Evolutionary conservation across 2,113 vertebrate genomes (phyloP), one percentile per base, ranked within the genome.

Genomic region (Benitochromis conjunctus): DNA sequence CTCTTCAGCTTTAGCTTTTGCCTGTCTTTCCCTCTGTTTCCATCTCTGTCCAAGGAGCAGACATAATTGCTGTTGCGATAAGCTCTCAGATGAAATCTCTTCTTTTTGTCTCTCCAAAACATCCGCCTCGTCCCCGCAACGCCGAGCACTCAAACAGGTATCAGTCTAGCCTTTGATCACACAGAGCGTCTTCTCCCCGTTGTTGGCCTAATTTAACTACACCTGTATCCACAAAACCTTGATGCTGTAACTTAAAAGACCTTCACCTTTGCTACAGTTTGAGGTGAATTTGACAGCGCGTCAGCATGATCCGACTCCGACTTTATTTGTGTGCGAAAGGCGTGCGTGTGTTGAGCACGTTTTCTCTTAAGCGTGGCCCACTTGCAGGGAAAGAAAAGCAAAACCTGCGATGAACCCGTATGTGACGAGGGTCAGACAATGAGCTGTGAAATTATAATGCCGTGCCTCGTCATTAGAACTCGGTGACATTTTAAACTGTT

Each of bases 131-230:
- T 81, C 34, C 81, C 19, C 6, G 71, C 69, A 86, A 74, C 58
- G 84, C 18, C 11, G 41, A 89, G 58, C 82, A 86, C 82, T 92
- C 86, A 90, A 82, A 82, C 11, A 29, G 7, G 5, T 43, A 85
- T 88, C 88, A 62, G 54, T 56, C 71, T 38, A 62, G 74, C 80
- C 94, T 95, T 93, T 94, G 94, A 95, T 95, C 93, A 92, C 12
- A 24, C 41, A 9, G 66, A 84, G 66, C 54, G 29, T 81, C 83
- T 58, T 76, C 81, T 89, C 66, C 55, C 38, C 4, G 9, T 57
- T 29, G 51, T 38, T 85, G 90, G 90, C 81, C 92, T 83, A 92
- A 90, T 93, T 94, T 87, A 85, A 71, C 90, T 57, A 82, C 10
- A 41, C 89, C 55, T 55, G 60, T 21, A 85, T 56, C 82, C 24